phyloP scores from a whole-genome alignment of 2,888 invertebrate genomes.

The Lysandra bellargus region DNA sequence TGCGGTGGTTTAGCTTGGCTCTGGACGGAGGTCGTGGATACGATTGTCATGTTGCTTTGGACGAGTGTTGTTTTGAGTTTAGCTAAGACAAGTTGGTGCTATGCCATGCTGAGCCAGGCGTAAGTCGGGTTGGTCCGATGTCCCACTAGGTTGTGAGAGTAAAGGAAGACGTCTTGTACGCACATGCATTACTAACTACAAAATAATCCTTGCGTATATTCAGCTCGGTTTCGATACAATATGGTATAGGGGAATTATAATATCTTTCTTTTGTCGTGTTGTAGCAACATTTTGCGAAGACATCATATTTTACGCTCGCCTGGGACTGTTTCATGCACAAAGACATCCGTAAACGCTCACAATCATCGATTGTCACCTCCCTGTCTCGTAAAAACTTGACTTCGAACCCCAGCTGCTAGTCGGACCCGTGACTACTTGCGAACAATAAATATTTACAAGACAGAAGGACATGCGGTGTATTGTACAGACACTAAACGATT shows the following conservation, averaged over 20 bases:
- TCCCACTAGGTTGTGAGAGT: too few species aligned
- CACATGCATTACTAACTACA: too few species aligned
- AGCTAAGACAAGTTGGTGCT: background rate
- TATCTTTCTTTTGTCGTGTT: background rate
- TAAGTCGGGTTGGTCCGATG: too few species aligned
- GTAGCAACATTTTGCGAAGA: background rate
- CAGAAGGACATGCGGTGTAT: background rate
- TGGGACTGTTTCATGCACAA: background rate
- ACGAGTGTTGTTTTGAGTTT: background rate
- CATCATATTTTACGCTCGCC: background rate
- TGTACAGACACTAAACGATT: constrained; percentile 19
- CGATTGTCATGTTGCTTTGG: too few species aligned
- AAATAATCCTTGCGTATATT: too few species aligned
- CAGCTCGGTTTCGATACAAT: background rate
- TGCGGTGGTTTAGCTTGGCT: background rate
- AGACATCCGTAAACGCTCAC: background rate
- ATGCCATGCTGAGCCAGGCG: too few species aligned
- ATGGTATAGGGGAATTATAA: background rate
- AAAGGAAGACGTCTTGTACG: too few species aligned
- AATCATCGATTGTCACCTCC: background rate
- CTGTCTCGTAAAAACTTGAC: background rate
- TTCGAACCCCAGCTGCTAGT: background rate
- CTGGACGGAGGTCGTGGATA: background rate
- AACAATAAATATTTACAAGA: constrained; percentile 10
- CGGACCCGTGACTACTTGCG: background rate